A percentile compares a stretch with the other conserved stretches of the same genome.
Conservation (phyloP, 2,113 vertebrate species). For the Ellobius talpinus region DNA sequence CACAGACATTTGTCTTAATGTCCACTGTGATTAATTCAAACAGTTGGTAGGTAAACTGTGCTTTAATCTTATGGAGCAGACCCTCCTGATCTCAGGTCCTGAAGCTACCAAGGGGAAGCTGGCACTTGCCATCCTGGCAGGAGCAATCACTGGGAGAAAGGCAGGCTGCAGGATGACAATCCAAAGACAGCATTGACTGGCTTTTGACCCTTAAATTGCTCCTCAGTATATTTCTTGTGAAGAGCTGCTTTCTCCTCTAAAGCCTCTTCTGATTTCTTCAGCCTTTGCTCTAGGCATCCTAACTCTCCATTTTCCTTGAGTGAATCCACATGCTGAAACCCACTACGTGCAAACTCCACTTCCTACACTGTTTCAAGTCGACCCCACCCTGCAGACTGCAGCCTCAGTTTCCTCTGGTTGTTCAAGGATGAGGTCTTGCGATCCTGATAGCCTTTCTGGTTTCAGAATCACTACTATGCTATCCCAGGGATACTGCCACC, state of each 20-base stretch:
- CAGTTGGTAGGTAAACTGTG: neutral
- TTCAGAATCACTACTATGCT: neutral
- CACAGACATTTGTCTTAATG: neutral
- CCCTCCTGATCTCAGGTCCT: neutral
- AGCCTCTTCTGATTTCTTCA: neutral
- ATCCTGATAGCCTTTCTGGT: neutral
- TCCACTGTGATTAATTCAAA: neutral
- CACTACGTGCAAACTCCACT: conserved; percentile 5
- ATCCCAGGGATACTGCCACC: neutral
- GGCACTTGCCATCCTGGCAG: neutral
- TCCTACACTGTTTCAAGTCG: neutral
- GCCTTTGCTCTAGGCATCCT: neutral
- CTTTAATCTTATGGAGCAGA: neutral
- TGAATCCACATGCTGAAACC: conserved; percentile 38
- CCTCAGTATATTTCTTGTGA: neutral
- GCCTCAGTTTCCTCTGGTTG: conserved; percentile 18
- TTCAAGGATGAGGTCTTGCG: rapidly evolving
- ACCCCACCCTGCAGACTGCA: neutral
- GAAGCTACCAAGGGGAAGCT: neutral
- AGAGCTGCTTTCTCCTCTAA: neutral
- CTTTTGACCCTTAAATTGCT: neutral
- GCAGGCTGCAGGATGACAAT: too few species aligned
- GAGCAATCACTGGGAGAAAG: neutral
- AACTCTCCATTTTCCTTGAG: neutral
- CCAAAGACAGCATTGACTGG: neutral